A percentile compares a stretch with the other conserved stretches of the same genome.
phyloP scores from a whole-genome alignment of 2,797 vertebrate species.

The Notolabrus celidotus region DNA sequence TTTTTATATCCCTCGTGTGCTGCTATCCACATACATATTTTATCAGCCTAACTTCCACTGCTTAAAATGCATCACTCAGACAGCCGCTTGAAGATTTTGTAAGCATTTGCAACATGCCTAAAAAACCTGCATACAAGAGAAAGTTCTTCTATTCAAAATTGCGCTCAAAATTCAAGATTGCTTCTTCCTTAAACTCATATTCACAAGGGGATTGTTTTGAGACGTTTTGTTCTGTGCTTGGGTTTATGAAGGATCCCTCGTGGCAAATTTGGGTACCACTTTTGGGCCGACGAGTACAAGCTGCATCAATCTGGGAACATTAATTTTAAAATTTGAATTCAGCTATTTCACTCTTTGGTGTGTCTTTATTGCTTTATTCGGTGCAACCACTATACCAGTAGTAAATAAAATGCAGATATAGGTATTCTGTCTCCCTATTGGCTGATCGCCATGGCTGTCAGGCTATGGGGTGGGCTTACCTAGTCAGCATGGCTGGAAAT shows the following conservation, averaged over 20 bases:
- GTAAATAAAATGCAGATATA: too few species aligned
- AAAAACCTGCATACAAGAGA: not conserved
- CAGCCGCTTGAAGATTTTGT: not conserved
- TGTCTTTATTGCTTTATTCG: too few species aligned
- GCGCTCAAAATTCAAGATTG: not conserved
- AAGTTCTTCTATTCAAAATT: not conserved
- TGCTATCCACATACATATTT: conserved; percentile 36
- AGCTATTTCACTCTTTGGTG: too few species aligned
- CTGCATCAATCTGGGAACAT: too few species aligned
- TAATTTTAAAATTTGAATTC: too few species aligned
- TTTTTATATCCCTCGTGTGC: not conserved
- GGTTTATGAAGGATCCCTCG: not conserved
- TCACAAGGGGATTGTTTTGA: not conserved
- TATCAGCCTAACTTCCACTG: conserved; percentile 4
- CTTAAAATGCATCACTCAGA: conserved; percentile 7
- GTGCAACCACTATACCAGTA: too few species aligned
- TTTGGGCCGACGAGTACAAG: not conserved
- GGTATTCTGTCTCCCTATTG: too few species aligned
- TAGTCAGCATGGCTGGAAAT: too few species aligned
- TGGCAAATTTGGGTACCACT: not conserved
- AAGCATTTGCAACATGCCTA: not conserved
- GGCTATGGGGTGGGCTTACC: too few species aligned
- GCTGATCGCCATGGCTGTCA: too few species aligned
- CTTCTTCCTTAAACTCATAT: not conserved
- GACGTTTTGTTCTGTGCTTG: not conserved